Percentiles rank a stretch among this genome's conserved stretches.
Evolutionary conservation across 2,113 vertebrate species (phyloP).

Genomic region (Camelus bactrianus): DNA sequence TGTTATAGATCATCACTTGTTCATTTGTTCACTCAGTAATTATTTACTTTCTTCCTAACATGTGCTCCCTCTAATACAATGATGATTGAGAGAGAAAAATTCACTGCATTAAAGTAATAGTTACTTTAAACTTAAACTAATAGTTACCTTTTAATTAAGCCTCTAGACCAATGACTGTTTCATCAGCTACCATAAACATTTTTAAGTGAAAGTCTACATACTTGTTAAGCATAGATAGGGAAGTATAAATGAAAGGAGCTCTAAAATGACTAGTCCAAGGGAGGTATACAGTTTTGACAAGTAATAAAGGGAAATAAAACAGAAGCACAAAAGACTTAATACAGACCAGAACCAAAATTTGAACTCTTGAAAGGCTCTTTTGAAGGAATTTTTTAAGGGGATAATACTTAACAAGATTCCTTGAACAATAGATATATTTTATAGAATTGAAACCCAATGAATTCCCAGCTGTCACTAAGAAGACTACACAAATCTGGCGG

Average conservation of each 20-base stretch:
- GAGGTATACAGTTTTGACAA: not conserved
- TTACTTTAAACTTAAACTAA: not conserved
- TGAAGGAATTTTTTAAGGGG: not conserved
- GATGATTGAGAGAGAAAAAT: not conserved
- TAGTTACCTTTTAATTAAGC: conserved; percentile 16
- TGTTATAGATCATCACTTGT: not conserved
- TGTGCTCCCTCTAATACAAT: not conserved
- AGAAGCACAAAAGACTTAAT: not conserved
- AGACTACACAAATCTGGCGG: not conserved
- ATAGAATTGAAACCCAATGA: not conserved
- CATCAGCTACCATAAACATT: not conserved
- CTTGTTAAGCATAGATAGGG: not conserved
- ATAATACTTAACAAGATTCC: not conserved
- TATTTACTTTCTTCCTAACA: not conserved
- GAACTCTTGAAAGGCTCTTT: not conserved
- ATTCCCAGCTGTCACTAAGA: not conserved
- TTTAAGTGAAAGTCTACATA: not conserved
- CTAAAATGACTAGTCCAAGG: not conserved
- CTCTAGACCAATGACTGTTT: not conserved
- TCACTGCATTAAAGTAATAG: not conserved
- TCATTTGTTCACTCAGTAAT: not conserved
- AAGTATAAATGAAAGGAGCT: not conserved
- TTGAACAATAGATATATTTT: not conserved
- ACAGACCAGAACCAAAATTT: not conserved
- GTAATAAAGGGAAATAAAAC: not conserved